Evolutionary conservation across 2,888 invertebrate species (phyloP).

Genomic region (Chrysotoxum bicinctum): DNA sequence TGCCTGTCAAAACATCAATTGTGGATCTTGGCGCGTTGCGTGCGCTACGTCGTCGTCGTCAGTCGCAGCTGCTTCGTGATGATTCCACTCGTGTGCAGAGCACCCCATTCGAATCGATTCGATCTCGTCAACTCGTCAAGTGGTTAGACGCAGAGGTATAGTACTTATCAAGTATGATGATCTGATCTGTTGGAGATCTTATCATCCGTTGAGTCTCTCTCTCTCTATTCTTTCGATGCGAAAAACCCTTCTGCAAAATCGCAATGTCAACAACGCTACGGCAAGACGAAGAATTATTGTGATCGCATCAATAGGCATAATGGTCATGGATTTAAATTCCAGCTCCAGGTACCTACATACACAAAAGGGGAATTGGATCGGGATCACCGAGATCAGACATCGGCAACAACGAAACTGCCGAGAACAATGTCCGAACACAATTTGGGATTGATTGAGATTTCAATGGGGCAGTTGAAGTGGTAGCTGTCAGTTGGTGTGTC

Average conservation of each 20-base stretch:
- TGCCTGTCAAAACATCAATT: slow-evolving; percentile 71
- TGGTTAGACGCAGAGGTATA: slow-evolving; percentile 36
- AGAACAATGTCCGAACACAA: slow-evolving; percentile 72
- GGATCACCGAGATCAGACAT: slow-evolving; percentile 34
- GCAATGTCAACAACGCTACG: slow-evolving; percentile 65
- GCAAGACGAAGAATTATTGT: slow-evolving; percentile 30
- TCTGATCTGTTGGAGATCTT: slow-evolving; percentile 69
- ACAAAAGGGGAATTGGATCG: slow-evolving; percentile 5
- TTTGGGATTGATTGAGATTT: slow-evolving; percentile 71
- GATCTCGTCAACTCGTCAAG: slow-evolving; percentile 56
- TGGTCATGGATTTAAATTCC: slow-evolving; percentile 29
- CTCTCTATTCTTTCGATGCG: not conserved
- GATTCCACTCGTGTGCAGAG: slow-evolving; percentile 6
- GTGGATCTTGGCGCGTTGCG: slow-evolving; percentile 38
- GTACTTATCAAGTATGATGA: slow-evolving; percentile 67
- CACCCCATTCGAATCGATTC: slow-evolving; percentile 21
- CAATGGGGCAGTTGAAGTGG: slow-evolving; percentile 69
- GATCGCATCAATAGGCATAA: slow-evolving; percentile 46
- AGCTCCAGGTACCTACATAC: slow-evolving; percentile 22
- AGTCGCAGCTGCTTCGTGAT: slow-evolving; percentile 19
- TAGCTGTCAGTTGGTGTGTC: slow-evolving; percentile 70
- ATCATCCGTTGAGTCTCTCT: slow-evolving; percentile 37
- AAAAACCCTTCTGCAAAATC: slow-evolving; percentile 59
- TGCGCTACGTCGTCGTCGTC: not conserved
- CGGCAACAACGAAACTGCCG: slow-evolving; percentile 26